A percentile compares a stretch with the other conserved stretches of the same genome.
phyloP scores from a whole-genome alignment of 2,797 vertebrate species.

The Bufotes viridis region DNA sequence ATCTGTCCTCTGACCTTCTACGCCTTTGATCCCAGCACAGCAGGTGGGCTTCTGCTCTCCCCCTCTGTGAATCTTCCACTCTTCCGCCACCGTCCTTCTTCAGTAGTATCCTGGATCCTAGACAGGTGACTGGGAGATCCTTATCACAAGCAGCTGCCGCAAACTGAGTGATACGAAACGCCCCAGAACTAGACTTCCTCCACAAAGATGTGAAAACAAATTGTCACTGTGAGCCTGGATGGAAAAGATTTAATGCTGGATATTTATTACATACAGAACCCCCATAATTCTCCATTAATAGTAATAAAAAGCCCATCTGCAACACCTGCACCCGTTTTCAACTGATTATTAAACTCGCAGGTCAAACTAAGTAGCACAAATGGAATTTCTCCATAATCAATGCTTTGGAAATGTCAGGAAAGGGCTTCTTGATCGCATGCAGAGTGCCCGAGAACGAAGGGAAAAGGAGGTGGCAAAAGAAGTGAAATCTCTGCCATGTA shows the following conservation, averaged over 20 bases:
- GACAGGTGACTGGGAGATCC: slow-evolving; percentile 70
- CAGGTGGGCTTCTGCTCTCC: slow-evolving; percentile 78
- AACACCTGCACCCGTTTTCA: background rate
- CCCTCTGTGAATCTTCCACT: slow-evolving; percentile 71
- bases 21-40: slow-evolving; percentile 78
- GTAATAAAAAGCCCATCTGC: background rate
- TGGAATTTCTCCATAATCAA: background rate
- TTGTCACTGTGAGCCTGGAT: background rate
- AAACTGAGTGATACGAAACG: slow-evolving; percentile 66
- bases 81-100: slow-evolving; percentile 71
- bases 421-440: no score
- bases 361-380: background rate
- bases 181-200: background rate
- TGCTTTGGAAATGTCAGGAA: no score
- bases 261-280: background rate
- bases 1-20: slow-evolving; percentile 76
- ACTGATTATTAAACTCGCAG: background rate
- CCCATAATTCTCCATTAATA: background rate
- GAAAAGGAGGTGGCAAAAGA: no score
- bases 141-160: slow-evolving; percentile 74
- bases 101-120: slow-evolving; percentile 67
- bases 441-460: no score
- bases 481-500: no score
- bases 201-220: slow-evolving; percentile 19
- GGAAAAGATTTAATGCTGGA: background rate